Percentiles rank a stretch among this genome's conserved stretches.
Conservation (phyloP, 1,140 invertebrate species). For the Drosophila repletoides region DNA sequence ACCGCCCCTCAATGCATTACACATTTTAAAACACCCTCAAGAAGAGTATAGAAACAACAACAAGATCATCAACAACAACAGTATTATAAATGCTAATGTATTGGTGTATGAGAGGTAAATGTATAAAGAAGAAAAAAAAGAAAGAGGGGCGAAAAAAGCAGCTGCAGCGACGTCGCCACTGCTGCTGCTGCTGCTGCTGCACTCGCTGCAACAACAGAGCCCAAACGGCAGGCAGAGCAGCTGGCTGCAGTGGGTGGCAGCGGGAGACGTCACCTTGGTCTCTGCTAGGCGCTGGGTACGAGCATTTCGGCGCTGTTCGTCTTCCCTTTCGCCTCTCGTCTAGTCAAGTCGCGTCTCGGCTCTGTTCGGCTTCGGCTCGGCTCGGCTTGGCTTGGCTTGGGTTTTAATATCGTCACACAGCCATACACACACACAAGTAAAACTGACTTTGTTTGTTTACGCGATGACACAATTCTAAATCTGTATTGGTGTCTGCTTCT, state of each 20-base stretch:
- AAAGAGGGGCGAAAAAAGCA: slow-evolving; percentile 15
- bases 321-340: no score
- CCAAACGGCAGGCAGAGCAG: no score
- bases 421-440: slow-evolving; percentile 20
- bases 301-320: slow-evolving; percentile 21
- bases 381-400: slow-evolving; percentile 19
- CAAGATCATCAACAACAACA: slow-evolving; percentile 40
- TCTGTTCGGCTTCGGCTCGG: not conserved
- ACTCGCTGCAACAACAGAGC: no score
- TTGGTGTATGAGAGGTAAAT: not conserved
- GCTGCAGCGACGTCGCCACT: slow-evolving; percentile 3
- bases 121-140: not conserved
- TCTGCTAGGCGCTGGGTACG: slow-evolving; percentile 10
- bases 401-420: slow-evolving; percentile 44
- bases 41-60: no score
- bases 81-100: slow-evolving; percentile 43
- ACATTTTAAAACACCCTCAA: no score
- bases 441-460: slow-evolving; percentile 61
- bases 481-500: slow-evolving; percentile 6
- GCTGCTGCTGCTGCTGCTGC: not conserved
- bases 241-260: slow-evolving; percentile 3
- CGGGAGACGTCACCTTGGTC: slow-evolving; percentile 5
- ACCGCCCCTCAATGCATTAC: no score
- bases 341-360: not conserved
- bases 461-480: slow-evolving; percentile 74